Conservation (phyloP, 2,888 invertebrate species). For the Neoscelio sp. region DNA sequence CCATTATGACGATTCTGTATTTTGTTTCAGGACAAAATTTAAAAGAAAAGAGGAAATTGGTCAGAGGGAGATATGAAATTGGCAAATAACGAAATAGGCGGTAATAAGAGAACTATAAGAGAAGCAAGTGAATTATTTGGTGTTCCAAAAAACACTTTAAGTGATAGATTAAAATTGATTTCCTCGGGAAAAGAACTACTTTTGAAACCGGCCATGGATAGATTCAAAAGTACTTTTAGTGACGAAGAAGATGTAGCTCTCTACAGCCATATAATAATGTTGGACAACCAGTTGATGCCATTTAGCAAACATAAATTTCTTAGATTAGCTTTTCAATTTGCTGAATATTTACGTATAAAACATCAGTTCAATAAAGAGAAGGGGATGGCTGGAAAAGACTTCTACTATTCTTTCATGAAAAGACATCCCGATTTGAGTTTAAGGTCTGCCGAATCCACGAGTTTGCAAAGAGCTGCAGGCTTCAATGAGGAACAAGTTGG, state of each 20-base stretch:
- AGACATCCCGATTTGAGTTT: slow-evolving; percentile 13
- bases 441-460: slow-evolving; percentile 14
- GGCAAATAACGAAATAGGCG: not conserved
- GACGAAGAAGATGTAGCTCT: slow-evolving; percentile 1
- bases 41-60: slow-evolving; percentile 12
- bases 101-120: slow-evolving; percentile 1
- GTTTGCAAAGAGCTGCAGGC: slow-evolving; percentile 28
- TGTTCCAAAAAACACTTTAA: slow-evolving; percentile 27
- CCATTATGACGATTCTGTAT: too few relatives aligned
- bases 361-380: slow-evolving; percentile 22
- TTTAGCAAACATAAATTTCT: slow-evolving; percentile 10
- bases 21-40: too few relatives aligned
- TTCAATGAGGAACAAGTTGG: slow-evolving; percentile 66
- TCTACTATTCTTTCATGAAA: slow-evolving; percentile 32
- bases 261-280: not conserved
- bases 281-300: slow-evolving; percentile 9
- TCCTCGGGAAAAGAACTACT: slow-evolving; percentile 8
- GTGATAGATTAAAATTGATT: slow-evolving; percentile 20
- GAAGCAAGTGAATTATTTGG: not conserved
- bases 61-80: slow-evolving; percentile 1
- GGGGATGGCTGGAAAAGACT: slow-evolving; percentile 20
- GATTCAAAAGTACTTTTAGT: slow-evolving; percentile 16
- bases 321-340: slow-evolving; percentile 26
- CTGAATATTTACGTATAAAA: slow-evolving; percentile 6
- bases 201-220: slow-evolving; percentile 19